Base-by-base conservation (phyloP, 2,888 invertebrate species). In the Eudasyphora cyanicolor region DNA sequence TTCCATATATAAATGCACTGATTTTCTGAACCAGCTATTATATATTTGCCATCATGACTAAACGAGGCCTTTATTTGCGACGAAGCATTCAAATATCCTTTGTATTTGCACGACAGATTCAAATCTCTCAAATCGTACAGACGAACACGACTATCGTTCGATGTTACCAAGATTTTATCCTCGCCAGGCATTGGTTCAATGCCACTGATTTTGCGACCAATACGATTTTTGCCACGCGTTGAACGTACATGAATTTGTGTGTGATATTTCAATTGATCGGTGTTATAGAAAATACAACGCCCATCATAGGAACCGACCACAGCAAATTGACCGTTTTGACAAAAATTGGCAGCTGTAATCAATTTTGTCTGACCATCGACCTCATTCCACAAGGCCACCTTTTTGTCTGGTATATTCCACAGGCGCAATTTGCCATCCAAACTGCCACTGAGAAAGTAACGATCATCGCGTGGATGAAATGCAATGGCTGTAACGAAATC, bases 371-470 rank as follows among this genome's bases (percentile, higher is more conserved):
- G 97, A n/a, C 98, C 98, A 91, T 97, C 97, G 0, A 98, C 96
- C 93, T 99, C 99, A 92, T 98, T 99, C 98, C 99, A 99, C 7
- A 98, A 95, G 0, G 98, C 98, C 7, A 99, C 99, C 94, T 98
- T 98, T 91, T 99, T 99, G 91, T 99, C 99, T 0, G 99, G 99
- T 90, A 99, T 99, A 92, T 99, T 98, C 99, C 99, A 99, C 7
- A 99, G 93, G n/a, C 99, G 94, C 70, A 99, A 93, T 92, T 99
- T 99, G 1, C 99, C 99, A 92, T 99, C 99, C 64, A 99, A 93
- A 21, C 98, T 98, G 17, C 99, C 99, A 82, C 98, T 99, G 42
- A 99, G 93, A 92, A 99, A 99, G 92, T 99, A 92, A 7, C 97
- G 93, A 91, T 97, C 97, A 88, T 97, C 97, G 76, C 96, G 94